Evolutionary conservation across 2,113 vertebrate genomes (phyloP).

Genomic region (Gallinago undulata): DNA sequence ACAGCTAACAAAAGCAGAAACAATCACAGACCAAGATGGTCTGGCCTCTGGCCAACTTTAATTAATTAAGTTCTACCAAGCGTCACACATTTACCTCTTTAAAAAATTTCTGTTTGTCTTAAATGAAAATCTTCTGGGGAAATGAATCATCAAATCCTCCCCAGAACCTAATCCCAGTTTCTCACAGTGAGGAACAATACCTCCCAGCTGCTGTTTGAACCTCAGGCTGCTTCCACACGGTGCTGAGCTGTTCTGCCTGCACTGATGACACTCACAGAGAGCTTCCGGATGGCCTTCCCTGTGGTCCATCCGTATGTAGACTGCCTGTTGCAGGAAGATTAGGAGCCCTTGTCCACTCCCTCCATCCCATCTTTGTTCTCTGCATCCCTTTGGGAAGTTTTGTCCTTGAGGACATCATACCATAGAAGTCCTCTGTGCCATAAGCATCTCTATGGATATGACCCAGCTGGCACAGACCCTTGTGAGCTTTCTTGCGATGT

Average conservation of each 20-base stretch:
- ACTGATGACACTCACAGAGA: accelerated
- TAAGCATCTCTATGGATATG: background rate
- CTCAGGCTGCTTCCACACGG: background rate
- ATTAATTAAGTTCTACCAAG: constrained; percentile 26
- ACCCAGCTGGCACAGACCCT: background rate
- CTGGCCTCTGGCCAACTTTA: background rate
- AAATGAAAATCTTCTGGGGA: background rate
- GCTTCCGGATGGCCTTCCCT: background rate
- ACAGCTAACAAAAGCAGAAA: constrained; percentile 10
- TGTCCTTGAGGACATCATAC: background rate
- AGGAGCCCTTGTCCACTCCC: background rate
- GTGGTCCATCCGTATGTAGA: background rate
- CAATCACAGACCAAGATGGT: background rate
- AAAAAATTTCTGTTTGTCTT: background rate
- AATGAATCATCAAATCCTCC: background rate
- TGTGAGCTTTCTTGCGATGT: background rate
- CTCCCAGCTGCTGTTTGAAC: background rate
- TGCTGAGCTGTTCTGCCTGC: background rate
- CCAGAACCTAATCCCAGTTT: background rate
- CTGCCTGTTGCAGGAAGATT: background rate
- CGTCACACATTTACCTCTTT: background rate
- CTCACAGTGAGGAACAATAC: background rate
- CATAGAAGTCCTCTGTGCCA: background rate
- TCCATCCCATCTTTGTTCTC: background rate
- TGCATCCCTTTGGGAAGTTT: background rate